Evolutionary conservation across 2,888 invertebrate species (phyloP).

Genomic region (Aromia moschata): DNA sequence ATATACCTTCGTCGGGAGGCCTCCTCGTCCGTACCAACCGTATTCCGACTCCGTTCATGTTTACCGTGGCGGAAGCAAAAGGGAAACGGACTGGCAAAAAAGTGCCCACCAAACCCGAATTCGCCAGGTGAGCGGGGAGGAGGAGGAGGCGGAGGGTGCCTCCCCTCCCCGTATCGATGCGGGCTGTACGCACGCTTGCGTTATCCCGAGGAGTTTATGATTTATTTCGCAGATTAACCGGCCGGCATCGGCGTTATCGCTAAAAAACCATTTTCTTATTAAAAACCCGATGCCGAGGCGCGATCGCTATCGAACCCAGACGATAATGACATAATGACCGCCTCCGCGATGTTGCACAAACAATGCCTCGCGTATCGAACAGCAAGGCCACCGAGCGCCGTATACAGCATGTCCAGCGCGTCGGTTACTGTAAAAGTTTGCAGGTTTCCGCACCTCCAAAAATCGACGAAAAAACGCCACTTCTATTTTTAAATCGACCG

Average conservation of each 20-base stretch:
- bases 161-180: conserved; percentile 10
- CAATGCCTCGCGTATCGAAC: not conserved
- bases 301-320: not conserved
- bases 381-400: no score
- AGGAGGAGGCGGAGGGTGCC: no score
- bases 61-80: not conserved
- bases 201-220: conserved; percentile 4
- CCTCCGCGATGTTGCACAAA: not conserved
- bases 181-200: conserved; percentile 14
- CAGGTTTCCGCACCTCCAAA: not conserved
- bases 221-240: not conserved
- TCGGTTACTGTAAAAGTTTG: not conserved
- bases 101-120: conserved; percentile 9
- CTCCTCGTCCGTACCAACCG: conserved; percentile 4
- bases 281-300: not conserved
- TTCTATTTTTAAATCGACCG: no score
- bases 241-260: not conserved
- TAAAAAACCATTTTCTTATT: not conserved
- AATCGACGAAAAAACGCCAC: no score
- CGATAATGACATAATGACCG: not conserved
- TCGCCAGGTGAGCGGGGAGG: conserved; percentile 16
- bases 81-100: conserved; percentile 15
- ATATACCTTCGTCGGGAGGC: conserved; percentile 13
- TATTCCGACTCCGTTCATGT: conserved; percentile 18
- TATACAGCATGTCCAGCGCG: not conserved